A percentile compares a stretch with the other conserved stretches of the same genome.
Conservation (phyloP, 2,797 vertebrate genomes). For the Gymnothorax reevesii region DNA sequence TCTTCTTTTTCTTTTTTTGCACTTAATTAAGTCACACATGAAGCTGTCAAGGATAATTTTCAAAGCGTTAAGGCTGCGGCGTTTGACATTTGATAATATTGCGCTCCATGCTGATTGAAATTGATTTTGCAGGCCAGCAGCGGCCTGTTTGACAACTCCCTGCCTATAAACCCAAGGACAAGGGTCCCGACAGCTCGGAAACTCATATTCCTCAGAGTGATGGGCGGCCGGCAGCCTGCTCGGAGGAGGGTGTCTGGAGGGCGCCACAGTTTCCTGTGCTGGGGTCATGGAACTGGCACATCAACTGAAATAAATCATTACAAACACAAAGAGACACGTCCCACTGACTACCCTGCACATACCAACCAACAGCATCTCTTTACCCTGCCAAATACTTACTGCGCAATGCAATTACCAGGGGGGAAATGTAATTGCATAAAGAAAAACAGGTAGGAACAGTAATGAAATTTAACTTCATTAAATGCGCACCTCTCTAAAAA, state of each 20-base stretch:
- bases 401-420: constrained; percentile 35
- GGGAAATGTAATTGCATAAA: constrained; percentile 53
- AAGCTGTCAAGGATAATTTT: constrained; percentile 99
- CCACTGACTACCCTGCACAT: constrained; percentile 33
- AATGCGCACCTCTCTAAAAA: constrained; percentile 30
- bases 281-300: constrained; percentile 74
- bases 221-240: constrained; percentile 69
- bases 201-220: constrained; percentile 78
- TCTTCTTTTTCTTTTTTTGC: constrained; percentile 75
- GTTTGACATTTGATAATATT: constrained; percentile 99
- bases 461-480: constrained; percentile 70
- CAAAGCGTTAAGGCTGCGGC: constrained; percentile 77
- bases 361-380: constrained; percentile 20
- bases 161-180: constrained; percentile 89
- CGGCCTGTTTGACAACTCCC: constrained; percentile 82
- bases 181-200: constrained; percentile 70
- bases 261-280: constrained; percentile 60
- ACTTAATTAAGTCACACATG: constrained; percentile 99
- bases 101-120: constrained; percentile 98
- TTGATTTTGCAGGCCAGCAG: constrained; percentile 85
- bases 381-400: background rate
- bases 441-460: constrained; percentile 54
- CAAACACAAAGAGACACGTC: background rate
- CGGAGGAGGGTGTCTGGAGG: constrained; percentile 43
- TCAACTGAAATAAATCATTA: constrained; percentile 73